Conservation (phyloP, 1,140 invertebrate species). For the Hycleus phaleratus region DNA sequence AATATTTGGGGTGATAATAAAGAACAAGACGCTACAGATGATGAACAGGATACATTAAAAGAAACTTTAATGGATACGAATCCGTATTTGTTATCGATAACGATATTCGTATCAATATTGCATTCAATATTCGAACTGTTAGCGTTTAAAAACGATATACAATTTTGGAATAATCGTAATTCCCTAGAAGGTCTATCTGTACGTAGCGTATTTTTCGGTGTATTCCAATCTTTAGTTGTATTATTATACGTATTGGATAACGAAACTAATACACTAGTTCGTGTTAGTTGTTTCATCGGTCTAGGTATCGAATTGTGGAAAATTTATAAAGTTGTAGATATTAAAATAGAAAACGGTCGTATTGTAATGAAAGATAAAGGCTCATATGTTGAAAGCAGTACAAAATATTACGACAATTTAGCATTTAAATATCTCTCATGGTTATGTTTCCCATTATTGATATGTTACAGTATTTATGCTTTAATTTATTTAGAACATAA, state of each 20-base stretch:
- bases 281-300: conserved; percentile 86
- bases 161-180: conserved; percentile 98
- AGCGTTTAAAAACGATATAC: conserved; percentile 99
- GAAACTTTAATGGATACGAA: conserved; percentile 96
- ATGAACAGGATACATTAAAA: conserved; percentile 95
- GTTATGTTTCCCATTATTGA: conserved; percentile 87
- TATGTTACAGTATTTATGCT: conserved; percentile 91
- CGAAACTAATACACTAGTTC: conserved; percentile 94
- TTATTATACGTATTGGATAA: conserved; percentile 96
- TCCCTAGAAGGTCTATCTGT: conserved; percentile 96
- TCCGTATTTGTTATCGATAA: conserved; percentile 87
- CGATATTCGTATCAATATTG: conserved; percentile 86
- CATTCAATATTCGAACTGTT: conserved; percentile 98
- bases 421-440: conserved; percentile 97
- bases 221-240: conserved; percentile 93
- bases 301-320: conserved; percentile 99
- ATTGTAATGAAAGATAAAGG: conserved; percentile 87
- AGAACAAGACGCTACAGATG: conserved; percentile 67
- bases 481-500: conserved; percentile 96
- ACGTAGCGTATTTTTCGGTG: conserved; percentile 97
- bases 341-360: conserved; percentile 70
- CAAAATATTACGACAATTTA: conserved; percentile 88
- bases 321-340: conserved; percentile 92
- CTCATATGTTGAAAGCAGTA: conserved; percentile 92
- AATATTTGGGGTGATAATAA: conserved; percentile 54